Evolutionary conservation across 1,140 invertebrate species (phyloP).

Genomic region (Brachionus rubens): DNA sequence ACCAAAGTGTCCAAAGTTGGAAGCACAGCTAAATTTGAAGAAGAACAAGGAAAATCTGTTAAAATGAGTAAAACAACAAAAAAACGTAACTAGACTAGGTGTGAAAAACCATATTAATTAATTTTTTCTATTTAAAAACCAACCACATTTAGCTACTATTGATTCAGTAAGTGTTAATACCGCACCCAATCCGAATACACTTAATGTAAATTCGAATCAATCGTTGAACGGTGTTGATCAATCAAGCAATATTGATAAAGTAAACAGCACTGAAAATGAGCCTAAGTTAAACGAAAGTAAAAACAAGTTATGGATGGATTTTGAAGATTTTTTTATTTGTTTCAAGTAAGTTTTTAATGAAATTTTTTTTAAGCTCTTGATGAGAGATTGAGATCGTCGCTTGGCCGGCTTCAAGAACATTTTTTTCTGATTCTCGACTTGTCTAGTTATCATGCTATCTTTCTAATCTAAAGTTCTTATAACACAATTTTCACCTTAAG

Average conservation of each 20-base stretch:
- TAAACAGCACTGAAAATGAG: not conserved
- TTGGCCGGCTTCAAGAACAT: too few species aligned
- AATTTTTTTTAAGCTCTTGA: too few species aligned
- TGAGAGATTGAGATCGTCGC: too few species aligned
- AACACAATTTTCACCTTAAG: too few species aligned
- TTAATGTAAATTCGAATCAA: not conserved
- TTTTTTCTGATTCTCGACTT: too few species aligned
- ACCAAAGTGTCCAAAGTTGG: slow-evolving; percentile 2
- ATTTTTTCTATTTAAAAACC: not conserved
- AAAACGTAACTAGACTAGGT: not conserved
- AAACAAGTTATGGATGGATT: slow-evolving; percentile 59
- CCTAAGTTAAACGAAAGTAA: slow-evolving; percentile 43
- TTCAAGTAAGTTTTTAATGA: slow-evolving; percentile 54
- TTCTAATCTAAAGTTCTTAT: too few species aligned
- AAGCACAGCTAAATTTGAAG: slow-evolving; percentile 19
- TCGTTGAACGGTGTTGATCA: not conserved
- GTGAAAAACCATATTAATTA: not conserved
- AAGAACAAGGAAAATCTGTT: not conserved
- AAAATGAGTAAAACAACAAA: slow-evolving; percentile 17
- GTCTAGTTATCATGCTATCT: too few species aligned
- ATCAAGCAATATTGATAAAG: not conserved
- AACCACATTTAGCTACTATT: not conserved
- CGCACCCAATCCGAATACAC: not conserved
- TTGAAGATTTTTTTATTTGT: slow-evolving; percentile 57
- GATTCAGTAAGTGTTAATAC: not conserved